Conservation (phyloP, 2,113 vertebrate species). For the Cygnus buccinator region DNA sequence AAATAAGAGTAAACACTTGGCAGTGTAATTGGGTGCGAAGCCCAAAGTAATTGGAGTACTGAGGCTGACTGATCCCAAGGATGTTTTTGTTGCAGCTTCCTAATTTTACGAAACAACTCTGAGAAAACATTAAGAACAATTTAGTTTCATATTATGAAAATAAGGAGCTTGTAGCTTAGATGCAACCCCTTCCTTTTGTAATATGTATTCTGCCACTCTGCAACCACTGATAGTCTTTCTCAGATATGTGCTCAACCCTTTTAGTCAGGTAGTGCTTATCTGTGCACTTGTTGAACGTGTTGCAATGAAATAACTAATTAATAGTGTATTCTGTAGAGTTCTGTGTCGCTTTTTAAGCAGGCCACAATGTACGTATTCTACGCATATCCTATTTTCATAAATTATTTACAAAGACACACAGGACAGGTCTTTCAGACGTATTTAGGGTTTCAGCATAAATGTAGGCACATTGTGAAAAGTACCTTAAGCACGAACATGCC, state of each 20-base stretch:
- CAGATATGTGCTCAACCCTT: background rate
- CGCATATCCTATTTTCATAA: background rate
- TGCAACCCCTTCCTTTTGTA: background rate
- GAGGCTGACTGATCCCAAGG: conserved; percentile 7
- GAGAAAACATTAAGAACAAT: background rate
- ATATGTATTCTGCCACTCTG: background rate
- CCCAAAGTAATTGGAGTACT: conserved; percentile 31
- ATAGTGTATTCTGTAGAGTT: conserved; percentile 28
- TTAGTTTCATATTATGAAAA: background rate
- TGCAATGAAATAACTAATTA: conserved; percentile 60
- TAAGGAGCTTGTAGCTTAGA: background rate
- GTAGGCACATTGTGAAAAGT: background rate
- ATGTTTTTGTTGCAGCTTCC: conserved; percentile 11
- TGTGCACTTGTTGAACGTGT: background rate
- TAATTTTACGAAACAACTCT: conserved; percentile 13
- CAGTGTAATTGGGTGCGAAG: conserved; percentile 6
- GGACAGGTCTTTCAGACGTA: background rate
- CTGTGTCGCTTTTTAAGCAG: conserved; percentile 60
- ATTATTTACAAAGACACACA: conserved; percentile 7
- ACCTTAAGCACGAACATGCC: background rate
- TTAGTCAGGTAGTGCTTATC: background rate
- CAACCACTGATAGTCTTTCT: background rate
- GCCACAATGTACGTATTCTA: background rate
- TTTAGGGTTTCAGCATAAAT: background rate
- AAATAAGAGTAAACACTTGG: conserved; percentile 46